phyloP scores from a whole-genome alignment of 2,888 invertebrate genomes.

The Autographa pulchrina region DNA sequence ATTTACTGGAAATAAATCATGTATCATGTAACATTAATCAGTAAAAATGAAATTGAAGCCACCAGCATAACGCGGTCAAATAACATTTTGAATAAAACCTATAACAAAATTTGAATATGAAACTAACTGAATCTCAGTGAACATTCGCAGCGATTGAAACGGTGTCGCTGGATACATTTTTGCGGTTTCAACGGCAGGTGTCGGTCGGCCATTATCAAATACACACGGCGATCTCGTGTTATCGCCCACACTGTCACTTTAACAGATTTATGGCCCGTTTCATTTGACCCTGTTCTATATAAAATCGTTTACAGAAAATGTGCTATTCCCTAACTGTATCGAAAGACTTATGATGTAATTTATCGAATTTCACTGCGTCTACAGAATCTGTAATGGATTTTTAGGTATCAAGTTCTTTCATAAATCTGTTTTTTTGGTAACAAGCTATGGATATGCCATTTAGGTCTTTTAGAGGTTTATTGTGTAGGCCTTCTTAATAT shows the following conservation, averaged over 20 bases:
- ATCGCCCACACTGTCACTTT: conserved; percentile 78
- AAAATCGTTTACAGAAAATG: conserved; percentile 69
- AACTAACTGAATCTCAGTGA: conserved; percentile 41
- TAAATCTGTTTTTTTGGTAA: not conserved
- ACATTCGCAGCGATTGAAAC: conserved; percentile 30
- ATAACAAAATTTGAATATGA: conserved; percentile 22
- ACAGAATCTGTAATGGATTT: conserved; percentile 53
- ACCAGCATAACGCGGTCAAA: not conserved
- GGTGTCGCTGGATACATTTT: conserved; percentile 48
- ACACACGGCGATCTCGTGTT: conserved; percentile 76
- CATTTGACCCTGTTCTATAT: conserved; percentile 71
- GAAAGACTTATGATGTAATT: conserved; percentile 65
- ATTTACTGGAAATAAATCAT: no score
- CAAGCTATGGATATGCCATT: not conserved
- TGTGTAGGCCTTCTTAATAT: no score
- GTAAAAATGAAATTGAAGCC: not conserved
- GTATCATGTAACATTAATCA: not conserved
- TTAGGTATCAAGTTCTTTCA: not conserved
- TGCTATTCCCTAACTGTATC: conserved; percentile 64
- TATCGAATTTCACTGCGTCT: conserved; percentile 59
- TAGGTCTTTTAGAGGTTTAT: no score
- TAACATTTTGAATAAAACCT: not conserved
- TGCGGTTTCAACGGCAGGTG: conserved; percentile 70
- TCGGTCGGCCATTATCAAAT: conserved; percentile 77
- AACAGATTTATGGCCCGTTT: conserved; percentile 77